These are phyloP conservation scores for Apocrypta bakeri DNA, from an alignment of 1,140 invertebrate species.

Conservation along the genomic window DNA sequence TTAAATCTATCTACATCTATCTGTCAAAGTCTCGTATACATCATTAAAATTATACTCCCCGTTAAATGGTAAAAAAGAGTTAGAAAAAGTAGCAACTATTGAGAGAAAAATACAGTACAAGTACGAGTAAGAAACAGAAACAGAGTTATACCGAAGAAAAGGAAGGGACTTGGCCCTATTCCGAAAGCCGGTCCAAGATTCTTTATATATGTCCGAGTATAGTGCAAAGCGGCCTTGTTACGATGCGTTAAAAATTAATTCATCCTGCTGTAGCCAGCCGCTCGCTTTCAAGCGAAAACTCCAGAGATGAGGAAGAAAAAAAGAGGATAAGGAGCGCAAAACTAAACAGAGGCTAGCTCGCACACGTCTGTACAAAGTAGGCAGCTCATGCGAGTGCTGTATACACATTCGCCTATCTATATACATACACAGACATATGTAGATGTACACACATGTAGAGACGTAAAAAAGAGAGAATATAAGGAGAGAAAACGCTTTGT, in stretches of 20 bases:
- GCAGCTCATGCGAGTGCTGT: not conserved
- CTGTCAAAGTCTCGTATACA: not conserved
- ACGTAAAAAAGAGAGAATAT: not conserved
- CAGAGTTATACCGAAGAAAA: not conserved
- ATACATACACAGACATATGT: not conserved
- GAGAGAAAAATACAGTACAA: constrained; percentile 13
- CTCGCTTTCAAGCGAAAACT: not conserved
- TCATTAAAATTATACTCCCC: constrained; percentile 40
- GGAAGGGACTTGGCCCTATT: not conserved
- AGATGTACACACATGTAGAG: not conserved
- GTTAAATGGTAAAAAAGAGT: constrained; percentile 23
- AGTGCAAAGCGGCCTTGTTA: constrained; percentile 46
- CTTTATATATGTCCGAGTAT: constrained; percentile 14
- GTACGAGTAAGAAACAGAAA: not conserved
- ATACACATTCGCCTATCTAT: not conserved
- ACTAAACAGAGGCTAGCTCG: not conserved
- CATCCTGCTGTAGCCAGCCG: constrained; percentile 6
- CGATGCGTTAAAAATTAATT: constrained; percentile 52
- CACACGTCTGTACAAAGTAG: constrained; percentile 7
- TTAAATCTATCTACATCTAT: too few relatives aligned
- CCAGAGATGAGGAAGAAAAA: not conserved
- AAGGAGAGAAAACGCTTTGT: constrained; percentile 6
- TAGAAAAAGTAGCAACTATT: constrained; percentile 34
- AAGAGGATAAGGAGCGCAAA: not conserved
- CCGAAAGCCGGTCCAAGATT: constrained; percentile 20